Conservation (phyloP, 2,113 vertebrate species). For the Paramisgurnus dabryanus region DNA sequence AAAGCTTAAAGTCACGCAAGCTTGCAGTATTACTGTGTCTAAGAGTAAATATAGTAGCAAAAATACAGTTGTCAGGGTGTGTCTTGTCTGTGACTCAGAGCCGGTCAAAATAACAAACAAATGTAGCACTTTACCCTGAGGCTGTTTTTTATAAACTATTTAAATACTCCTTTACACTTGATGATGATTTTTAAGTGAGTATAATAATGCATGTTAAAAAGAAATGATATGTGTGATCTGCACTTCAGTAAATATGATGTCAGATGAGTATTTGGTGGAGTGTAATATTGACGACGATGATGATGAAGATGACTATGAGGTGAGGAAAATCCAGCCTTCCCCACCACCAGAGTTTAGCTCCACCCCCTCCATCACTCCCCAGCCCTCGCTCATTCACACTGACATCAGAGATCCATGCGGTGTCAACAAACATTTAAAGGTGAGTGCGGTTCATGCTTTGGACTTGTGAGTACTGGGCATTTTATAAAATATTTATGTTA, state of each 20-base stretch:
- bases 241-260: conserved; percentile 64
- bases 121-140: too few relatives aligned
- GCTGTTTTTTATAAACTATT: too few relatives aligned
- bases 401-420: conserved; percentile 73
- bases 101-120: background rate
- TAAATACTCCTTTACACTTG: background rate
- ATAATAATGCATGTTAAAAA: background rate
- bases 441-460: conserved; percentile 40
- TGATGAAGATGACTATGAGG: conserved; percentile 49
- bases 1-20: background rate
- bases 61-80: conserved; percentile 1
- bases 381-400: conserved; percentile 20
- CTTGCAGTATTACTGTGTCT: background rate
- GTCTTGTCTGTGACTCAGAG: background rate
- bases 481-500: too few relatives aligned
- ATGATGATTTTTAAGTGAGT: background rate
- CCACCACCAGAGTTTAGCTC: conserved; percentile 60
- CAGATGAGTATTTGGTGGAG: conserved; percentile 75
- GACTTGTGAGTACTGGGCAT: too few relatives aligned
- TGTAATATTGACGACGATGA: conserved; percentile 73
- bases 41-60: conserved; percentile 15
- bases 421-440: conserved; percentile 80
- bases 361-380: conserved; percentile 12
- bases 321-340: conserved; percentile 57
- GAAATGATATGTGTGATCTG: background rate